A percentile compares a stretch with the other conserved stretches of the same genome.
phyloP scores from a whole-genome alignment of 2,113 vertebrate species.

The Rostratula benghalensis region DNA sequence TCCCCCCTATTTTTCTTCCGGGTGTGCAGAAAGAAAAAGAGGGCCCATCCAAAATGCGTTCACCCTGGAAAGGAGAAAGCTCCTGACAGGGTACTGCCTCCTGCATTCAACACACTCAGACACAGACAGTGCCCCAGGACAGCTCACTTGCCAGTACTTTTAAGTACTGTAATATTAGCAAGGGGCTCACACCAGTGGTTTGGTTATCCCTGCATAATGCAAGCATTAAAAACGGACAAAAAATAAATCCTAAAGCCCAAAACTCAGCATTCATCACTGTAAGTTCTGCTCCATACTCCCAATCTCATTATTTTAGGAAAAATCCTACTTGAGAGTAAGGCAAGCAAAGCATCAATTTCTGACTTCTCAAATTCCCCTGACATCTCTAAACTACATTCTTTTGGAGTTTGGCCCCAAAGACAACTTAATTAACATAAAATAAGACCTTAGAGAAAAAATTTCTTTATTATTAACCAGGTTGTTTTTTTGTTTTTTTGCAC shows the following conservation, averaged over 20 bases:
- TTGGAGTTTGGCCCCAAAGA: background rate
- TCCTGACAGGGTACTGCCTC: accelerated
- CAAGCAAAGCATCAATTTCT: background rate
- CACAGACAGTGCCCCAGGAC: background rate
- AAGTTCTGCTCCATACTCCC: no score
- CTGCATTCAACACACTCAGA: no score
- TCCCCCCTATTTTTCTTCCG: background rate
- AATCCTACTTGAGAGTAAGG: background rate
- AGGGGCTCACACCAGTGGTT: background rate
- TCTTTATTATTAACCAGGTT: constrained; percentile 82
- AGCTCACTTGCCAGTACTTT: background rate
- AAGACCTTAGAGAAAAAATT: constrained; percentile 77
- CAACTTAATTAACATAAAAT: constrained; percentile 53
- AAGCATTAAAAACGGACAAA: background rate
- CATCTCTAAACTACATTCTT: background rate
- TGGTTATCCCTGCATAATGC: background rate
- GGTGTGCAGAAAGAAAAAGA: accelerated
- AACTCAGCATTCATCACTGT: background rate
- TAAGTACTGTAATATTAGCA: background rate
- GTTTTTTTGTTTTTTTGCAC: constrained; percentile 41
- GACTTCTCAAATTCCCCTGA: background rate
- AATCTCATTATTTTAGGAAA: background rate
- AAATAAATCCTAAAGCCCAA: no score
- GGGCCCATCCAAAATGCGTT: accelerated
- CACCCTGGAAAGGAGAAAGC: accelerated